A percentile compares a stretch with the other conserved stretches of the same genome.
Conservation (phyloP, 37 sponge, comb jelly and placozoan genomes). For the Oopsacas minuta region DNA sequence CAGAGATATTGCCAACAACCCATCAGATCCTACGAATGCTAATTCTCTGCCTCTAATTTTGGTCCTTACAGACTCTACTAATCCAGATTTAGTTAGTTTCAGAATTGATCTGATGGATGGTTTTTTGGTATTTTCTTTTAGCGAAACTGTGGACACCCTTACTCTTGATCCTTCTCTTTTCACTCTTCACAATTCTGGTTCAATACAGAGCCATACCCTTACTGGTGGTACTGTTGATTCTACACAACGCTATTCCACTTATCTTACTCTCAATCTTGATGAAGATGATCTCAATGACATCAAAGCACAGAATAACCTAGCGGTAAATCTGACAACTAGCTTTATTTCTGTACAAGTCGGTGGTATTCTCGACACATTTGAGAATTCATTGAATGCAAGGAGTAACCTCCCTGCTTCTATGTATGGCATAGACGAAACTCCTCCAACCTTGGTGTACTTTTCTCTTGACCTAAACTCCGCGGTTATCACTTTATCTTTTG, state of each 20-base stretch:
- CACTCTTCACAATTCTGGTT: conserved; percentile 23
- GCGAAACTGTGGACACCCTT: conserved; percentile 55
- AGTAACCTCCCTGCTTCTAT: neutral
- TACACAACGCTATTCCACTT: neutral
- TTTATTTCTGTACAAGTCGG: conserved; percentile 30
- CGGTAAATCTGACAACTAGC: conserved; percentile 23
- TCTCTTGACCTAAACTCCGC: conserved; percentile 42
- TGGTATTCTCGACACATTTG: conserved; percentile 40
- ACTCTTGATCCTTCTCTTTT: conserved; percentile 27
- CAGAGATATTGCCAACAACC: conserved; percentile 51
- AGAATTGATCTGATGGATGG: conserved; percentile 43
- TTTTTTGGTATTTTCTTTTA: conserved; percentile 45
- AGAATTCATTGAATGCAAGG: conserved; percentile 34
- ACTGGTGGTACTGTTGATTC: neutral
- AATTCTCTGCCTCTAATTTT: conserved; percentile 20
- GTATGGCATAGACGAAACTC: conserved; percentile 40
- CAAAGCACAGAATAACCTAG: conserved; percentile 37
- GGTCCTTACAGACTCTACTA: conserved; percentile 34
- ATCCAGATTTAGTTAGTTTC: conserved; percentile 37
- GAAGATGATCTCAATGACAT: conserved; percentile 54
- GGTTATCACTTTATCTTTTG: conserved; percentile 48
- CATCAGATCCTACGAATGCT: neutral
- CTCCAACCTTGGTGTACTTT: conserved; percentile 38
- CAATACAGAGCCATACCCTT: neutral
- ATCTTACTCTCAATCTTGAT: conserved; percentile 29